Base-by-base conservation (phyloP, 2,797 vertebrate genomes). In the Cyprinodon diabolis region DNA sequence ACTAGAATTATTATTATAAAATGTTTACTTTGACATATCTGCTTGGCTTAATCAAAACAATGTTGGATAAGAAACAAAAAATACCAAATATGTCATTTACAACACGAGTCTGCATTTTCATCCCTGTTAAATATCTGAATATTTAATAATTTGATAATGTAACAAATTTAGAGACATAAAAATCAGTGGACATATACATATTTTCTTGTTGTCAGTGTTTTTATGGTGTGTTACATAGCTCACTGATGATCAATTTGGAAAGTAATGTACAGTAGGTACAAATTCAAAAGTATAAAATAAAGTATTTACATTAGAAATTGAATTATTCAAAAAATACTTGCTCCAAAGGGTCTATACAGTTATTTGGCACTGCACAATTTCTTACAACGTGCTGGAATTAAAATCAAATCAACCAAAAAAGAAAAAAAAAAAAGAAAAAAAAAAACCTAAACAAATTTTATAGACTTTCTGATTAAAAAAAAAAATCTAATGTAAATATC, bases 311-410 rank as follows among this genome's bases (percentile, higher is more conserved):
- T 13, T 35, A 63, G 65, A 78, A 10, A 35, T 48, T 52, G 17
- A 60, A 40, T 14, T 25, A 56, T 21, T 11, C n/a, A 6, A 60
- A 30, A 67, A 48, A 48, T 47, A 19, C 10, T 71, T 51, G 35
- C 25, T 65, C n/a, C 30, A 43, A 49, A 45, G 68, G 30, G 40
- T 3, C 21, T 69, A 14, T 10, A 25, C 7, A 48, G n/a, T 62
- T 23, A 49, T 23, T 35, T 57, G 13, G 37, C 17, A 37, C 52
- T 54, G 37, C 15, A 45, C 15, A 37, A 9, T 25, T 69, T 57
- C 15, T 56, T 21, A 49, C 35, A 77, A 80, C 77, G 66, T 67
- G 67, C 73, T 75, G 25, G 0, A 69, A 66, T 52, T 62, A 66
- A 74, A 52, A 35, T 71, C 51, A 1, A 3, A 37, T 52, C 10